phyloP scores from a whole-genome alignment of 2,113 vertebrate species.

The Bos indicus region DNA sequence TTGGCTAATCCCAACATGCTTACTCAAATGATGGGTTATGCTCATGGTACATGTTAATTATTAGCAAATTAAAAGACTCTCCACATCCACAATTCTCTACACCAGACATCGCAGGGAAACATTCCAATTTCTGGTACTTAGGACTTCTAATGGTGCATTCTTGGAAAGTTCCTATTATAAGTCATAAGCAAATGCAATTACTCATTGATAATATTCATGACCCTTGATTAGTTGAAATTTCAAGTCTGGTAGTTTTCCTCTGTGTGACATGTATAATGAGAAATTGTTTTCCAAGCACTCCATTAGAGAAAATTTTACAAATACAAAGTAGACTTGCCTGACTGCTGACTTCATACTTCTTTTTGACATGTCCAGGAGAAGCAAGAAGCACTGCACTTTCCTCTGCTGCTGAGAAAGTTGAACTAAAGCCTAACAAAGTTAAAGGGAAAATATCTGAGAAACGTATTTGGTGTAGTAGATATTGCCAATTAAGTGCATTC shows the following conservation, averaged over 20 bases:
- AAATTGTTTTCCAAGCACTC: constrained; percentile 43
- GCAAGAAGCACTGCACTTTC: constrained; percentile 86
- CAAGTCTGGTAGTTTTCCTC: neutral
- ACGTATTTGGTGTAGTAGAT: neutral
- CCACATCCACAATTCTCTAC: neutral
- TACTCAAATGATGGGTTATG: neutral
- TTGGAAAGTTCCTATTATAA: neutral
- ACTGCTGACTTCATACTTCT: constrained; percentile 92
- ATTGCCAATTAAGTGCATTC: neutral
- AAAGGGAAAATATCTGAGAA: constrained; percentile 13
- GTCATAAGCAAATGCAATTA: neutral
- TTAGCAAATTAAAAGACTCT: neutral
- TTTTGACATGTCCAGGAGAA: constrained; percentile 84
- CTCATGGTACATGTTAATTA: neutral
- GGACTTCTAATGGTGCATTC: neutral
- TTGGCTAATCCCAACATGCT: neutral
- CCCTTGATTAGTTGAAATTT: neutral
- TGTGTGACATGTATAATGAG: neutral
- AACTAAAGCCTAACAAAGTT: constrained; percentile 89
- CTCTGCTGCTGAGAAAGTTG: constrained; percentile 95
- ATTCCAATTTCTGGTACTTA: neutral
- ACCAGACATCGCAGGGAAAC: neutral
- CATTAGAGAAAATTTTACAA: constrained; percentile 11
- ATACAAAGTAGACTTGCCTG: constrained; percentile 83
- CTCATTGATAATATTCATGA: neutral